These are phyloP conservation scores for Norana najaformis DNA, from an alignment of 2,888 invertebrate species.

Conservation along the genomic window DNA sequence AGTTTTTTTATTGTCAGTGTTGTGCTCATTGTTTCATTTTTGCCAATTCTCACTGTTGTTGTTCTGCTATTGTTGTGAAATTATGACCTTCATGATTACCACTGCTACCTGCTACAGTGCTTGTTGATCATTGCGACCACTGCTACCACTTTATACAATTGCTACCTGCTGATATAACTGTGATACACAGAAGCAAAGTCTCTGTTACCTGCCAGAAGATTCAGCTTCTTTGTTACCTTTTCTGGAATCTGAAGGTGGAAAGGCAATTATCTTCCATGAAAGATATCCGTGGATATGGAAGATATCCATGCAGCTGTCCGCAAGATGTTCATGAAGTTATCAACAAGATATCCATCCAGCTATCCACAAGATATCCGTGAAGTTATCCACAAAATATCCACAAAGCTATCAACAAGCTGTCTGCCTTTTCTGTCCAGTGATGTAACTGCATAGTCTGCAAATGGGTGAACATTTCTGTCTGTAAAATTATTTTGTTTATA, in stretches of 20 bases:
- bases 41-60: background rate
- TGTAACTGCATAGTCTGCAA: background rate
- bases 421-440: background rate
- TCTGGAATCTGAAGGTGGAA: background rate
- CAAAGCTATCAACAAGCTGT: background rate
- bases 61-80: background rate
- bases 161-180: background rate
- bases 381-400: too few relatives aligned
- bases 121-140: background rate
- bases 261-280: too few relatives aligned
- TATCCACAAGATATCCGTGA: too few relatives aligned
- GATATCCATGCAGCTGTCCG: background rate
- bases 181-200: background rate
- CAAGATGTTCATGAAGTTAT: background rate
- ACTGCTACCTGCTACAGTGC: background rate
- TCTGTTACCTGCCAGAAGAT: background rate
- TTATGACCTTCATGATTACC: background rate
- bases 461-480: background rate
- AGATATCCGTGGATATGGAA: too few relatives aligned
- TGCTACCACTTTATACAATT: background rate
- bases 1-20: background rate
- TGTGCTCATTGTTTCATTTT: conserved; percentile 1
- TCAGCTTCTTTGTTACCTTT: background rate
- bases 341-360: too few relatives aligned
- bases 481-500: background rate